Percentiles rank a stretch among this genome's conserved stretches.
phyloP scores from a whole-genome alignment of 2,888 invertebrate species.

The Eupeodes latifasciatus region DNA sequence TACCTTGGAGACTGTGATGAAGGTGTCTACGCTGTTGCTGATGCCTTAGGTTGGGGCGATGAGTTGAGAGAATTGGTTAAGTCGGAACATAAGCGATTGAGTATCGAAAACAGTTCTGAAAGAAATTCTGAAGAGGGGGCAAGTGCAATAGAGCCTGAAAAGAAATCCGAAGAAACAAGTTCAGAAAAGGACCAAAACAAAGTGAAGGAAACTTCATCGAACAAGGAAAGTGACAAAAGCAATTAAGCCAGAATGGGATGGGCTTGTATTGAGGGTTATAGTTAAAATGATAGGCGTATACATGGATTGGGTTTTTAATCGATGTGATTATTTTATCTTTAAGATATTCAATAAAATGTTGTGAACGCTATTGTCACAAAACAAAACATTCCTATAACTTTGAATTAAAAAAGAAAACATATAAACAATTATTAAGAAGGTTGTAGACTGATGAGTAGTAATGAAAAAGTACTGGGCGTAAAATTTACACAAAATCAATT shows the following conservation, averaged over 20 bases:
- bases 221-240: background rate
- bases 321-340: slow-evolving; percentile 33
- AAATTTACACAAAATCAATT: no score
- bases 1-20: slow-evolving; percentile 93
- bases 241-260: background rate
- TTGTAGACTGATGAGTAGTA: no score
- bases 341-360: slow-evolving; percentile 33
- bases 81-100: slow-evolving; percentile 86
- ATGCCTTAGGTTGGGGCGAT: slow-evolving; percentile 91
- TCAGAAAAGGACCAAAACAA: background rate
- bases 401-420: no score
- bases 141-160: slow-evolving; percentile 11
- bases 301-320: background rate
- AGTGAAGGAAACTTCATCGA: background rate
- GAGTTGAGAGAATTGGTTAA: slow-evolving; percentile 87
- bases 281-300: background rate
- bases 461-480: no score
- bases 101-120: slow-evolving; percentile 74
- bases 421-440: no score
- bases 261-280: background rate
- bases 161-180: background rate
- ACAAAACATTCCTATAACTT: background rate
- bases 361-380: background rate
- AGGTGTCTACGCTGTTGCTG: slow-evolving; percentile 90
- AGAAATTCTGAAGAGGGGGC: background rate